These are phyloP conservation scores for Spatula versicolor DNA, from an alignment of 2,797 vertebrate genomes.

Conservation along the genomic window DNA sequence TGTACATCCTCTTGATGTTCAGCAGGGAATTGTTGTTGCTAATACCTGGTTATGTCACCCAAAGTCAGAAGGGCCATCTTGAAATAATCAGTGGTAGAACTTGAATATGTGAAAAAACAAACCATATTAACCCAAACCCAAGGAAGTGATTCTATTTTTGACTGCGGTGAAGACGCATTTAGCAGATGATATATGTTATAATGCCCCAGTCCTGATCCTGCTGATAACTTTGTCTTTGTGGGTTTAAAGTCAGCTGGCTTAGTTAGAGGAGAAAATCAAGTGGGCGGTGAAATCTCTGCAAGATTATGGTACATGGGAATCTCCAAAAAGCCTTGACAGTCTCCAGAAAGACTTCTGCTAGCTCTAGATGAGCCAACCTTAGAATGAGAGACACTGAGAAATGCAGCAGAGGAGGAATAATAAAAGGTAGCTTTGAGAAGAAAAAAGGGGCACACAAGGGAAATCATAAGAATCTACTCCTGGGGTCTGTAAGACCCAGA, in stretches of 20 bases:
- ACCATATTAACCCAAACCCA: not conserved
- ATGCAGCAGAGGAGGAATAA: not conserved
- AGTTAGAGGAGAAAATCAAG: not conserved
- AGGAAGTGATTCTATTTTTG: not conserved
- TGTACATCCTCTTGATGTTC: not conserved
- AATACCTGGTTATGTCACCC: not conserved
- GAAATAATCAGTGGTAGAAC: not conserved
- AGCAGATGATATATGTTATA: not conserved
- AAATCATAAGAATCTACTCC: slow-evolving; percentile 8
- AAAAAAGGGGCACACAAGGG: not conserved
- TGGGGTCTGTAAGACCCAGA: not conserved
- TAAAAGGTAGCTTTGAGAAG: slow-evolving; percentile 2
- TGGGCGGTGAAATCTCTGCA: not conserved
- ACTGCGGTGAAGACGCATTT: fast-evolving
- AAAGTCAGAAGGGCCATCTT: not conserved
- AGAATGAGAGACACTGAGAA: not conserved
- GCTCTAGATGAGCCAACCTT: not conserved
- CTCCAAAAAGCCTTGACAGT: not conserved
- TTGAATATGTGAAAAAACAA: not conserved
- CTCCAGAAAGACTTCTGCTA: not conserved
- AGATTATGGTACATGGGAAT: fast-evolving
- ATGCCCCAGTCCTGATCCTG: not conserved
- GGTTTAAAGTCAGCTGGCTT: not conserved
- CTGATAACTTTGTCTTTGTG: not conserved
- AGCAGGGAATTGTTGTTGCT: not conserved